Conservation (phyloP, 1,140 invertebrate genomes). For the Orchesella cincta region DNA sequence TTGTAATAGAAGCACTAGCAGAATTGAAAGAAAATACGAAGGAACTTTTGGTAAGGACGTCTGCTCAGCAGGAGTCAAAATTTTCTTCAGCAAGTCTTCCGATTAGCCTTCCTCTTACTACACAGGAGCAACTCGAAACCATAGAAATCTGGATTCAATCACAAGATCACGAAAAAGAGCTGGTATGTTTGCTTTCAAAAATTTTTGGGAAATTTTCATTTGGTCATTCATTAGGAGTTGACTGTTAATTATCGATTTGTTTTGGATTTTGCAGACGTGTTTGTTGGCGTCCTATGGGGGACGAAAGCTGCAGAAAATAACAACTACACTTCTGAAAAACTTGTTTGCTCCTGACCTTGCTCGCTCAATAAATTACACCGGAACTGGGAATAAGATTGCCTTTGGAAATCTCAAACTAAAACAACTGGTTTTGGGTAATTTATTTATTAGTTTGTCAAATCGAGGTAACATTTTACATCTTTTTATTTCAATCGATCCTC, state of each 20-base stretch:
- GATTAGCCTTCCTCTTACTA: neutral
- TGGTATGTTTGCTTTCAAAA: neutral
- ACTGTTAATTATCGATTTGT: neutral
- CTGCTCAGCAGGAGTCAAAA: neutral
- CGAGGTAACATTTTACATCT: neutral
- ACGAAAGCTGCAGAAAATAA: neutral
- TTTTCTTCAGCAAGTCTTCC: neutral
- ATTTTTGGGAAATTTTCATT: neutral
- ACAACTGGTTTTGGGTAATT: neutral
- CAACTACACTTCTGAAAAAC: neutral
- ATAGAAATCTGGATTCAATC: neutral
- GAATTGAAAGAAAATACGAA: neutral
- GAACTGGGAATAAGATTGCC: neutral
- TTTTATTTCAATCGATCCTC: neutral
- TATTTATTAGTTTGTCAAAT: neutral
- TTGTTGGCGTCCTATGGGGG: neutral
- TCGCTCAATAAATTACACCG: neutral
- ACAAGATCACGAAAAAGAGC: neutral
- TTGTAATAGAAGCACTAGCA: too few relatives aligned
- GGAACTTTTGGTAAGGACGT: neutral
- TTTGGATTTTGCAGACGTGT: neutral
- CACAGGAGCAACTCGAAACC: neutral
- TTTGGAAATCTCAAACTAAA: neutral
- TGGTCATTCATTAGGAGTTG: neutral
- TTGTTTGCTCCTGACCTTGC: neutral